phyloP scores from a whole-genome alignment of 2,888 invertebrate species.

The Drosophila niveifrons region DNA sequence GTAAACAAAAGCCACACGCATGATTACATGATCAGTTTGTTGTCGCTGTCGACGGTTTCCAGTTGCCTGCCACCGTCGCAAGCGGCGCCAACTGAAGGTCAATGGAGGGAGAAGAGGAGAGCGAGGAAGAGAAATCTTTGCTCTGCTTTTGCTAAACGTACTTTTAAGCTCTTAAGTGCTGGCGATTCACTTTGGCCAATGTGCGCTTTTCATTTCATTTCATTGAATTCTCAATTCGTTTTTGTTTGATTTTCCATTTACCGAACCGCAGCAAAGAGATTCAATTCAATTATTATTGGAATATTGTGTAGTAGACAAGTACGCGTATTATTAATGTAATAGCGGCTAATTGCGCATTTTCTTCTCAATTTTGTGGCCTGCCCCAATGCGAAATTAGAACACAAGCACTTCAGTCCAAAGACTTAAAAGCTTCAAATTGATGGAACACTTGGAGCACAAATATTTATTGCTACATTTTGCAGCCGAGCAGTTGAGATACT shows the following conservation, averaged over 20 bases:
- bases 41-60: conserved; percentile 54
- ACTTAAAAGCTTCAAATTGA: conserved; percentile 79
- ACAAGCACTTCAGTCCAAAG: conserved; percentile 67
- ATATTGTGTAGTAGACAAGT: conserved; percentile 58
- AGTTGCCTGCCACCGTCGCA: conserved; percentile 47
- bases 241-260: conserved; percentile 40
- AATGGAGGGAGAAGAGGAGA: conserved; percentile 1
- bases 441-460: conserved; percentile 70
- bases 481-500: conserved; percentile 47
- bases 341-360: conserved; percentile 76
- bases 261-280: background rate
- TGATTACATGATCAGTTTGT: conserved; percentile 67
- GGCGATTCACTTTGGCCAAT: conserved; percentile 75
- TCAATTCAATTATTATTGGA: conserved; percentile 33
- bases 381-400: conserved; percentile 70
- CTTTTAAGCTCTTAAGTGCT: conserved; percentile 76
- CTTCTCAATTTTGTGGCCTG: conserved; percentile 24
- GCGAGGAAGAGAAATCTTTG: background rate
- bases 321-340: conserved; percentile 78
- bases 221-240: conserved; percentile 45
- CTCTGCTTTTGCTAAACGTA: conserved; percentile 25
- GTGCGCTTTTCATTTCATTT: conserved; percentile 73
- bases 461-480: conserved; percentile 67
- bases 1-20: conserved; percentile 70
- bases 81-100: conserved; percentile 51